Conservation (phyloP, 2,797 vertebrate species). For the Falco rusticolus region DNA sequence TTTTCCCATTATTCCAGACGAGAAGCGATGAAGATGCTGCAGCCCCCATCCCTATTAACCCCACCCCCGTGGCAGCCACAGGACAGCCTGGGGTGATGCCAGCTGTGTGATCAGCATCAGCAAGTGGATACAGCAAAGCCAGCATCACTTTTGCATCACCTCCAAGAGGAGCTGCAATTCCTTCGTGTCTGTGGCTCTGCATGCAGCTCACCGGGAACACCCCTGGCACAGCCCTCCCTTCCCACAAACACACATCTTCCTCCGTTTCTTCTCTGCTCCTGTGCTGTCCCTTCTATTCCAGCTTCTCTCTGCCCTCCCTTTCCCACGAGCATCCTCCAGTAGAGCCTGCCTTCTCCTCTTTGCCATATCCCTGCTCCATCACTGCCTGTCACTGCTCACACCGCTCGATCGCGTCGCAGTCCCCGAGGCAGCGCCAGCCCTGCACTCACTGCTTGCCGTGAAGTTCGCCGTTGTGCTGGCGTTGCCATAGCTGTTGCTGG, state of each 20-base stretch:
- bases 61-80: rapidly evolving
- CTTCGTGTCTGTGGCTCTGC: rapidly evolving
- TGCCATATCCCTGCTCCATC: rapidly evolving
- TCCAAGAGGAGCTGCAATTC: background rate
- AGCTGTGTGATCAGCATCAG: rapidly evolving
- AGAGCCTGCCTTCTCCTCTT: background rate
- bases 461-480: background rate
- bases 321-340: background rate
- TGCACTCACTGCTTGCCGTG: slow-evolving; percentile 56
- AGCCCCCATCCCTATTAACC: background rate
- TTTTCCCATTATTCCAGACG: background rate
- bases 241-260: rapidly evolving
- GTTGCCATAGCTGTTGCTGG: slow-evolving; percentile 65
- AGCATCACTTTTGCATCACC: background rate
- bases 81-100: too few relatives aligned
- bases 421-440: background rate
- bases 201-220: background rate
- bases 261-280: rapidly evolving
- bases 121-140: background rate
- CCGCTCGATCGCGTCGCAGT: background rate
- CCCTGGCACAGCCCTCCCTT: rapidly evolving
- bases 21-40: background rate
- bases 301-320: background rate
- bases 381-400: rapidly evolving
- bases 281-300: background rate